Conservation (phyloP, 2,113 vertebrate species). For the Chlamydotis undulata region DNA sequence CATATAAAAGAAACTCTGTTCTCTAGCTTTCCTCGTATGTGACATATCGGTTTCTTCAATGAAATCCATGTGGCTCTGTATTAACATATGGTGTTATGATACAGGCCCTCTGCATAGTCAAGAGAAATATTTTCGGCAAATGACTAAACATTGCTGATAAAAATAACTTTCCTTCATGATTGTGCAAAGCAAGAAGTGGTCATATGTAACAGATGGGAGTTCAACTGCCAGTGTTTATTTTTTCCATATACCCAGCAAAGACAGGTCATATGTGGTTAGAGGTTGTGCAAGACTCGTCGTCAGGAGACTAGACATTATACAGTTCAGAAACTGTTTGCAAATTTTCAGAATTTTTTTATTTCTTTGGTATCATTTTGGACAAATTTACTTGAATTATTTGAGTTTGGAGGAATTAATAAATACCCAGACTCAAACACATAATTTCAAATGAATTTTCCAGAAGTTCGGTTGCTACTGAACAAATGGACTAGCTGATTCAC, state of each 20-base stretch:
- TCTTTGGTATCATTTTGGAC: neutral
- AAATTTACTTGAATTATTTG: neutral
- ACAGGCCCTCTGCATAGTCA: constrained; percentile 8
- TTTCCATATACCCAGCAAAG: neutral
- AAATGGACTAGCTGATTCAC: neutral
- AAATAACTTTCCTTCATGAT: constrained; percentile 56
- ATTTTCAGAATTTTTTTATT: neutral
- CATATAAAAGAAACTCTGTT: neutral
- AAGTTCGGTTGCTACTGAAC: neutral
- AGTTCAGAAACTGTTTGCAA: neutral
- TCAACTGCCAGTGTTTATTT: neutral
- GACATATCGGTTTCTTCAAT: neutral
- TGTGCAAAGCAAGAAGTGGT: constrained; percentile 11
- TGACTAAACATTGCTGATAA: constrained; percentile 37
- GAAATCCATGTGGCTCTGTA: constrained; percentile 10
- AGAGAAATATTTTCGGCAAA: constrained; percentile 47
- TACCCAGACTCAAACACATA: neutral
- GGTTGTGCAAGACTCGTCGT: neutral
- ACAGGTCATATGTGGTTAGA: constrained; percentile 8
- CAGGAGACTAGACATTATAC: neutral
- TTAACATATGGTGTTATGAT: constrained; percentile 15
- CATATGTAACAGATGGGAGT: constrained; percentile 14
- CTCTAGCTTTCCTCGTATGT: neutral
- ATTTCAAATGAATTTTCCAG: neutral
- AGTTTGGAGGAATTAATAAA: neutral